phyloP scores from a whole-genome alignment of 2,888 invertebrate species.

The Spilarctia lutea region DNA sequence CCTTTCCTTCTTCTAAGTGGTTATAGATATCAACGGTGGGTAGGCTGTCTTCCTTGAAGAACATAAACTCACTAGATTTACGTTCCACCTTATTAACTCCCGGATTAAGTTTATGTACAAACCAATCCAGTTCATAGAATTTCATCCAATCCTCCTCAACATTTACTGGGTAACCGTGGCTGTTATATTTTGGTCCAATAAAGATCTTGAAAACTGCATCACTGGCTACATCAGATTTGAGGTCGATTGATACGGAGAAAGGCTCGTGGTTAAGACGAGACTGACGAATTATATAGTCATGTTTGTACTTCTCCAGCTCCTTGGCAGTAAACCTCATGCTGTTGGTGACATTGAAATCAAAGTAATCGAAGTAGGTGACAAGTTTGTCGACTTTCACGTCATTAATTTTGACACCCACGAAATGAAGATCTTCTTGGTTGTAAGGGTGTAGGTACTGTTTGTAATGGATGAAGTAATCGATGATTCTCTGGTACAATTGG shows the following conservation, averaged over 20 bases:
- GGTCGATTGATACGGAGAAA: constrained; percentile 87
- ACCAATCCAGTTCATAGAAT: constrained; percentile 88
- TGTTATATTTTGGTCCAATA: constrained; percentile 90
- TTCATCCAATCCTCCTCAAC: constrained; percentile 87
- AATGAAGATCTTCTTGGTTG: constrained; percentile 84
- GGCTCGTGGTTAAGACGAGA: constrained; percentile 90
- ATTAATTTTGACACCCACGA: constrained; percentile 87
- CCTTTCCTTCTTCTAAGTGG: constrained; percentile 82
- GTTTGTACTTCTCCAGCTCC: constrained; percentile 67
- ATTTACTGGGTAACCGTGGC: constrained; percentile 80
- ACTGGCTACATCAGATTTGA: constrained; percentile 86
- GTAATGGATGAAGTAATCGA: constrained; percentile 86
- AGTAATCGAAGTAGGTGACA: constrained; percentile 89
- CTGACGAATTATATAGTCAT: constrained; percentile 87
- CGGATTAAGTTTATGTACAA: constrained; percentile 84
- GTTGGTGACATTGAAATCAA: constrained; percentile 88
- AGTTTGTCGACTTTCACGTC: constrained; percentile 88
- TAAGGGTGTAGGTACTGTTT: constrained; percentile 87
- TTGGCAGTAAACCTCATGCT: constrained; percentile 68
- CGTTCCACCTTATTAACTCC: constrained; percentile 90
- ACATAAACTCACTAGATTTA: constrained; percentile 88
- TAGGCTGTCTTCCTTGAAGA: constrained; percentile 88
- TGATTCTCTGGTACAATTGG: constrained; percentile 88
- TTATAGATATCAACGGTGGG: constrained; percentile 87
- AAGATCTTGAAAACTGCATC: constrained; percentile 88